Conservation (phyloP, 2,113 vertebrate genomes). For the Serinus canaria region DNA sequence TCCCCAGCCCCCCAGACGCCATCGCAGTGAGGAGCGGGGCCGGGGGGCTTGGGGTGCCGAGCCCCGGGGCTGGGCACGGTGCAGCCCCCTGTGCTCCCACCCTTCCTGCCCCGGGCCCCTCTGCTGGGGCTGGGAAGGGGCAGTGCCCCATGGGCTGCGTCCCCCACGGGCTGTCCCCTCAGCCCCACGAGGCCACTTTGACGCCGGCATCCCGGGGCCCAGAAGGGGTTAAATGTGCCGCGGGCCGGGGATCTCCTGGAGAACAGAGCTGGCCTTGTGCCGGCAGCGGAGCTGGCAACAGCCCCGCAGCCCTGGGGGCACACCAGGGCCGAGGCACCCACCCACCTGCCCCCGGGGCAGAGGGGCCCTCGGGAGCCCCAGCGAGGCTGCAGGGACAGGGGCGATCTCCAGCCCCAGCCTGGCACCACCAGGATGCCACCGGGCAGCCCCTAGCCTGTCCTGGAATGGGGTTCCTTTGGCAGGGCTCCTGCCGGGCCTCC, state of each 20-base stretch:
- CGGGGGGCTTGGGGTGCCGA: not conserved
- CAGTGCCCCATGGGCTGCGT: not conserved
- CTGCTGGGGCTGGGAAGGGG: not conserved
- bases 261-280: not conserved
- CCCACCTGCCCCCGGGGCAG: not conserved
- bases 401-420: not conserved
- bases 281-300: not conserved
- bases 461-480: not conserved
- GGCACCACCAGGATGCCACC: not conserved
- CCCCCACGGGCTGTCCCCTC: not conserved
- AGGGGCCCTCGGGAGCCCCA: not conserved
- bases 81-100: not conserved
- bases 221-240: not conserved
- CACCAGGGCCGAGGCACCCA: not conserved
- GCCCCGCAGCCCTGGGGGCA: not conserved
- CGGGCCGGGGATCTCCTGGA: not conserved
- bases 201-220: not conserved
- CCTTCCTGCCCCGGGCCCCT: not conserved
- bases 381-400: not conserved
- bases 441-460: not conserved
- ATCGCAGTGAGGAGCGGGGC: not conserved
- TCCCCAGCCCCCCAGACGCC: not conserved
- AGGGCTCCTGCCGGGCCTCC: not conserved
- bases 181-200: rapidly evolving
- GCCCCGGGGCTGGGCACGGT: not conserved